Base-by-base conservation (phyloP, 2,888 invertebrate species). In the Apocheima hispidaria region DNA sequence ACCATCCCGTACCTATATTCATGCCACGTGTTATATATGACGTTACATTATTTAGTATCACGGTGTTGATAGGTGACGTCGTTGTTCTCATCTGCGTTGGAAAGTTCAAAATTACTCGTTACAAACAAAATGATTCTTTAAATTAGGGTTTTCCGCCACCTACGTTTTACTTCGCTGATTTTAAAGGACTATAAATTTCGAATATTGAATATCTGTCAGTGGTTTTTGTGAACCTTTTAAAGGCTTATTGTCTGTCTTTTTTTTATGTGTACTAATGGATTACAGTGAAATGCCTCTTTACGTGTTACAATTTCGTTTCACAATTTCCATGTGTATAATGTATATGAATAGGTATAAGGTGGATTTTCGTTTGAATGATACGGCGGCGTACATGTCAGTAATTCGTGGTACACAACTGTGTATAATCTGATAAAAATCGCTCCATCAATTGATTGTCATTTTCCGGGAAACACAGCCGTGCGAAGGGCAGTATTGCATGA, bases 381-480 rank as follows among this genome's bases (percentile, higher is more conserved):
- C 20, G 35, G 49, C 49, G 12, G 9, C 33, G 14, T 7, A 23
- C 21, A 35, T 49, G 9, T 33, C 14, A 18, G 10, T 20, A 12
- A n/a, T 54, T 38, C 55, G 28, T 38, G 18, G 48, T 40, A 53
- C 41, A 23, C 52, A 56, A 33, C 35, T 16, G 28, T 18, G 16
- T 46, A 38, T 57, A 50, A 57, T 48, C 46, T 58, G 60, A 65
- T 65, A 51, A 65, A 44, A 60, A 44, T 50, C 50, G 38, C 28
- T 38, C 50, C 49, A 40, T 43, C 52, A 61, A 58, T 58, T 58
- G 51, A 65, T 65, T 54, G 55, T 30, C 36, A 59, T 52, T 61
- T 65, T 59, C 61, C 58, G 44, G 23, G 65, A 58, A 65, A 58
- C 57, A 4, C 41, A 12, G 40, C 38, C 18, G 43, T 46, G 35